phyloP scores from a whole-genome alignment of 2,888 invertebrate species.

The Clanis bilineata region DNA sequence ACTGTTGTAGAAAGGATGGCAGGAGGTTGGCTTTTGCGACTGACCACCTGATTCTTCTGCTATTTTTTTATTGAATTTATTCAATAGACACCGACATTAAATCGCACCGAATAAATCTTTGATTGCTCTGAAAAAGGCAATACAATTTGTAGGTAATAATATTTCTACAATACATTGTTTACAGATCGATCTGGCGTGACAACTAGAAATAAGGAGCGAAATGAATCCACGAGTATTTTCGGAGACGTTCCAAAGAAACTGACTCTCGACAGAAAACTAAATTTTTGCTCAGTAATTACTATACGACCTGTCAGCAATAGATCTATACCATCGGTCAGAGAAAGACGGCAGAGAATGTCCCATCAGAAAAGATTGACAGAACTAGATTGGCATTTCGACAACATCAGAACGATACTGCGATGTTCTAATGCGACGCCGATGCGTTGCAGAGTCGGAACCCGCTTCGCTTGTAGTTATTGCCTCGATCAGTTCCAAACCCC shows the following conservation, averaged over 20 bases:
- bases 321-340: constrained; percentile 26
- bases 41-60: too few relatives aligned
- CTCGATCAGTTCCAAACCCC: constrained; percentile 52
- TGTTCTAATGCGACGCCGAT: constrained; percentile 63
- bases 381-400: constrained; percentile 60
- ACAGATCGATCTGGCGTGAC: constrained; percentile 5
- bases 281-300: constrained; percentile 48
- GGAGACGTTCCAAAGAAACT: constrained; percentile 23
- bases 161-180: background rate
- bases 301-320: constrained; percentile 42
- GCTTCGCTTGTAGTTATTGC: constrained; percentile 62
- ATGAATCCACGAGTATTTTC: background rate
- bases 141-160: background rate
- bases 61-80: too few relatives aligned
- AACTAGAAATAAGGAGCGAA: constrained; percentile 20
- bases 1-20: too few relatives aligned
- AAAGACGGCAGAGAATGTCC: constrained; percentile 30
- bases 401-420: constrained; percentile 50
- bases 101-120: too few relatives aligned
- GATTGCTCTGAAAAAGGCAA: background rate
- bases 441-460: constrained; percentile 44
- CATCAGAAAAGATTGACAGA: constrained; percentile 44
- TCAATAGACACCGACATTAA: too few relatives aligned
- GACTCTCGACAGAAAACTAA: constrained; percentile 42
- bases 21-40: too few relatives aligned